Percentiles rank a stretch among this genome's conserved stretches.
Conservation (phyloP, 1,140 invertebrate species). For the Ceratosolen solmsi region DNA sequence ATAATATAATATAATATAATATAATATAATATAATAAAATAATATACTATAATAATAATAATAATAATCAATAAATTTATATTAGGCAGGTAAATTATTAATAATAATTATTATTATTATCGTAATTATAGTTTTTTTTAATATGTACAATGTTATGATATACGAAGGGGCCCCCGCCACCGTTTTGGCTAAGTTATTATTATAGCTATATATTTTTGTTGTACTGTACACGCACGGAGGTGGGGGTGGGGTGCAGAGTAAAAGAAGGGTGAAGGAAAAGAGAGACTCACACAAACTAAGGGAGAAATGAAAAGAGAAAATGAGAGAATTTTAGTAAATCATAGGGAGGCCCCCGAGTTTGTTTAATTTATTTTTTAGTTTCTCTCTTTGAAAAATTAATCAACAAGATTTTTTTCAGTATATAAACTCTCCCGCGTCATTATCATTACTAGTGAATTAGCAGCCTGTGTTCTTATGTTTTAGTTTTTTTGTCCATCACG, state of each 20-base stretch:
- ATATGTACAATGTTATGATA: slow-evolving; percentile 51
- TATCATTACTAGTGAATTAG: slow-evolving; percentile 45
- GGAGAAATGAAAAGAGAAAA: slow-evolving; percentile 41
- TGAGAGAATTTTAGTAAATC: slow-evolving; percentile 34
- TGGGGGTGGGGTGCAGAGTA: slow-evolving; percentile 17
- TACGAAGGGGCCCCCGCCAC: slow-evolving; percentile 49
- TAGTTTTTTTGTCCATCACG: slow-evolving; percentile 37
- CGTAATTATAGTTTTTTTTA: slow-evolving; percentile 62
- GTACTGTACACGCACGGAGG: slow-evolving; percentile 43
- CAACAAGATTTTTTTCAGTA: slow-evolving; percentile 38
- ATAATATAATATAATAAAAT: slow-evolving; percentile 57
- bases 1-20: slow-evolving; percentile 53
- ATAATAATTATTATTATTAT: slow-evolving; percentile 70
- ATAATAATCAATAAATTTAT: slow-evolving; percentile 68
- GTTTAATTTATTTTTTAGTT: slow-evolving; percentile 20
- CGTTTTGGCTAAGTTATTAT: slow-evolving; percentile 53
- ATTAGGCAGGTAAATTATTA: slow-evolving; percentile 70
- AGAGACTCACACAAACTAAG: slow-evolving; percentile 40
- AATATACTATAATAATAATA: slow-evolving; percentile 63
- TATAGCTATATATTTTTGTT: slow-evolving; percentile 55
- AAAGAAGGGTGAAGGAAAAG: background rate
- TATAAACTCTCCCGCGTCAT: slow-evolving; percentile 42
- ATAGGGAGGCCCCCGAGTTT: slow-evolving; percentile 44
- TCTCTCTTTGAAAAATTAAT: slow-evolving; percentile 46
- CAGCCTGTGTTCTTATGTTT: slow-evolving; percentile 42